Evolutionary conservation across 1,140 invertebrate genomes (phyloP).

Genomic region (Papilio aristodemus): DNA sequence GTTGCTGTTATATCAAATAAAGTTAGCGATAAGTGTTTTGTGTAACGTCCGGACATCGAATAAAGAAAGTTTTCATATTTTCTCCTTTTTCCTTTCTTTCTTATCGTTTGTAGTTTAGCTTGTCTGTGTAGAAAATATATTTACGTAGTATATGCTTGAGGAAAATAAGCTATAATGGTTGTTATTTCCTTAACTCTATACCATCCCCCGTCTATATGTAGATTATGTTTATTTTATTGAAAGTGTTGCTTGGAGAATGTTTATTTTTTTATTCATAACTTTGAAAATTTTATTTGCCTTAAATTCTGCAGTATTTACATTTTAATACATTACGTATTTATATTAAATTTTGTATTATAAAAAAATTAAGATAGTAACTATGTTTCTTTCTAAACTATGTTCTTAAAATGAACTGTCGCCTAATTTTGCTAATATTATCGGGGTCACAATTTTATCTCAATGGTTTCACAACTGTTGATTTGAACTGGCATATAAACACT

Average conservation of each 20-base stretch:
- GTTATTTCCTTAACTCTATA: constrained; percentile 13
- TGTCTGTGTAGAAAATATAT: constrained; percentile 36
- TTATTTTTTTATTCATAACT: not conserved
- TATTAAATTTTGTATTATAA: no score
- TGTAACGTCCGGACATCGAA: constrained; percentile 48
- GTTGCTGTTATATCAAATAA: constrained; percentile 53
- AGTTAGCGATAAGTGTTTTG: constrained; percentile 56
- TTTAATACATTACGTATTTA: no score
- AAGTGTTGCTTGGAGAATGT: not conserved
- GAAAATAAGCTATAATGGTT: constrained; percentile 34
- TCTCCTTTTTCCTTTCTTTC: constrained; percentile 41
- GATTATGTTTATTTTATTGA: not conserved
- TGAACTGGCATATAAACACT: no score
- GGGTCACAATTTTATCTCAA: no score
- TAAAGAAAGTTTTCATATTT: constrained; percentile 69
- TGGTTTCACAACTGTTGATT: no score
- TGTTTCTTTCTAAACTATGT: no score
- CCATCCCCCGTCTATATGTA: not conserved
- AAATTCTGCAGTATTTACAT: no score
- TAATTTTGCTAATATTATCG: no score
- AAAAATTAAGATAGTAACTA: no score
- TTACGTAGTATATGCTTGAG: constrained; percentile 28
- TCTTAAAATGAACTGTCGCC: no score
- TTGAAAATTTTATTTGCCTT: not conserved
- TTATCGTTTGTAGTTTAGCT: constrained; percentile 47